Base-by-base conservation (phyloP, 2,888 invertebrate genomes). In the Tachina fera region DNA sequence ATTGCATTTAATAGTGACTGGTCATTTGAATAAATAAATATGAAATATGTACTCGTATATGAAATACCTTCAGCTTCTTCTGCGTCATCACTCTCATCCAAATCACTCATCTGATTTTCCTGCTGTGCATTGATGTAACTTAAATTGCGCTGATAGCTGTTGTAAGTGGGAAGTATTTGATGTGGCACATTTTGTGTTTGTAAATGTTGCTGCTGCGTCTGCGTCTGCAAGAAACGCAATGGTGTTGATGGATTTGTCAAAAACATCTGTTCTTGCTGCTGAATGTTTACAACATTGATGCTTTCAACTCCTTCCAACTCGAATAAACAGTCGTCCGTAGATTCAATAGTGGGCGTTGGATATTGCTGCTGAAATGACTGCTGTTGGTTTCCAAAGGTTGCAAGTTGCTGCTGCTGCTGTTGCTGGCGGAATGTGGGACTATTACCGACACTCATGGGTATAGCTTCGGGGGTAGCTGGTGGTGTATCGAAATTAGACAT, bases 61-160 rank as follows among this genome's bases (percentile, higher is more conserved):
- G n/a, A n/a, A n/a, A 93, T 92, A 96, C 96, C 95, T 92, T 97
- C 97, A 63, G 95, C 95, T 95, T 96, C 95, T 91, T 97, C 97
- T 70, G 95, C 97, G 71, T 95, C 95, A 92, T 96, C 96, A 87
- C 95, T 95, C 88, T 95, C 95, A 82, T 96, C 96, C 88, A 94
- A 94, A 90, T 95, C 95, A n/a, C 94, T 95, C 90, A 92, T 92
- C 49, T 87, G 84, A 63, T 86, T 80, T 49, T 84, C 86, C 14
- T 84, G 78, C 41, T 80, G 81, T n/a, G 81, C 68, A 56, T 84
- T 84, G 43, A 79, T 81, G 51, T 82, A 79, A 68, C 53, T 77
- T 45, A 86, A 49, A 61, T 49, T 83, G 6, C 83, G 86, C 45
- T 87, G 87, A 75, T 85, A 87, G 16, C 63, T 78, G 43, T 84